These are phyloP conservation scores for Salvelinus fontinalis DNA, from an alignment of 2,113 vertebrate species.

Conservation along the genomic window DNA sequence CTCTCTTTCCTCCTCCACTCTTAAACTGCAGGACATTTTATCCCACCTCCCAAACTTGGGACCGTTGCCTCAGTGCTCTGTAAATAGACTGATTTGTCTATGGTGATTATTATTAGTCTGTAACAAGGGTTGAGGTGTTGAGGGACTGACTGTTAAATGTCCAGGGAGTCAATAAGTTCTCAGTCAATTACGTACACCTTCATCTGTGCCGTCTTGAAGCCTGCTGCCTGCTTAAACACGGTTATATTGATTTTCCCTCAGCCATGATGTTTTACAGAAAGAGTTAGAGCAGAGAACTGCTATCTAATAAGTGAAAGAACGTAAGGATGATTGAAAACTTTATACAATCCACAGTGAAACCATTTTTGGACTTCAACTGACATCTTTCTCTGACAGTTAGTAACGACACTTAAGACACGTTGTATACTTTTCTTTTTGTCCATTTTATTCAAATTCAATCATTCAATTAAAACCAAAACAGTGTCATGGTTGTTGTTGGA, in stretches of 20 bases:
- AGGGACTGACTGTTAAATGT: slow-evolving; percentile 26
- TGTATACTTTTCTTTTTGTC: background rate
- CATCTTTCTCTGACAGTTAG: background rate
- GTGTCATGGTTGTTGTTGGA: background rate
- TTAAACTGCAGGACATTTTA: slow-evolving; percentile 10
- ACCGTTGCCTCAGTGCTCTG: slow-evolving; percentile 20
- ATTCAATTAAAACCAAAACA: background rate
- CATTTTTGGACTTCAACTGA: background rate
- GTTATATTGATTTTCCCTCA: background rate
- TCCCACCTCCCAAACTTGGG: slow-evolving; percentile 33
- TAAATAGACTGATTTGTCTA: slow-evolving; percentile 47
- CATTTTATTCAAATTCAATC: background rate
- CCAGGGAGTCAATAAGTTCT: slow-evolving; percentile 25
- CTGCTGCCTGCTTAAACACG: background rate
- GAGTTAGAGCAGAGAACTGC: background rate
- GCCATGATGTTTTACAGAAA: background rate
- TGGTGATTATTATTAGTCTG: slow-evolving; percentile 19
- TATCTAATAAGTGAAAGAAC: background rate
- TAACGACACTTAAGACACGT: background rate
- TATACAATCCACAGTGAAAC: background rate
- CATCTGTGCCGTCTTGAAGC: slow-evolving; percentile 6
- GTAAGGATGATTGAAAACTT: background rate
- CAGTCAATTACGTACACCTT: slow-evolving; percentile 6
- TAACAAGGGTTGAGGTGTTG: slow-evolving; percentile 27
- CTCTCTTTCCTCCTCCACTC: background rate